phyloP scores from a whole-genome alignment of 2,113 vertebrate genomes.

The Toxotes jaculatrix region DNA sequence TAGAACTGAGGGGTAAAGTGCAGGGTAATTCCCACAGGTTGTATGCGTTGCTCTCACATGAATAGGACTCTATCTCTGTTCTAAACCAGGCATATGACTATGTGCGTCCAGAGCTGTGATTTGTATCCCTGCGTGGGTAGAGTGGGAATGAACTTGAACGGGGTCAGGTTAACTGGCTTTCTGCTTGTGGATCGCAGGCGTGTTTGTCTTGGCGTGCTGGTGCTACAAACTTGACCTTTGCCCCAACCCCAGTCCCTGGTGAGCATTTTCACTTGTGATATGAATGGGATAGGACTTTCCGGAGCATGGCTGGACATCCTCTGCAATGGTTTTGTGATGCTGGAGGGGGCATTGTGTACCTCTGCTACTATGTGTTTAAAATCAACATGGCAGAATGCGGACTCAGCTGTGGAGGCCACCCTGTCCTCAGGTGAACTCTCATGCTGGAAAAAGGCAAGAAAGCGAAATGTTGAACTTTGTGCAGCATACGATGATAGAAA shows the following conservation, averaged over 20 bases:
- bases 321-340: conserved; percentile 33
- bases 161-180: conserved; percentile 36
- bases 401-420: conserved; percentile 52
- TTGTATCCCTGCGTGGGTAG: conserved; percentile 32
- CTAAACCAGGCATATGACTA: conserved; percentile 40
- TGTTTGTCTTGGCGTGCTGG: conserved; percentile 52
- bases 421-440: conserved; percentile 70
- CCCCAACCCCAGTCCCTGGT: conserved; percentile 41
- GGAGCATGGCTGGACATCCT: conserved; percentile 61
- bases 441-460: conserved; percentile 4
- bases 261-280: conserved; percentile 52
- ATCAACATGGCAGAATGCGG: conserved; percentile 48
- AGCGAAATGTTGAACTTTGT: not conserved
- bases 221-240: conserved; percentile 64
- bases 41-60: conserved; percentile 6
- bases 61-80: conserved; percentile 30
- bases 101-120: conserved; percentile 46
- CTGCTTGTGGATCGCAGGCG: conserved; percentile 13
- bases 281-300: conserved; percentile 54
- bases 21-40: conserved; percentile 49
- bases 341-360: conserved; percentile 14
- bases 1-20: conserved; percentile 31
- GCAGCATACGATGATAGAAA: not conserved
- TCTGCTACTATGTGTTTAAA: conserved; percentile 43
- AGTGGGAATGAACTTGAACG: conserved; percentile 56